Evolutionary conservation across 2,888 invertebrate species (phyloP), one percentile per base, ranked within the genome.

Genomic region (Agriopis marginaria): DNA sequence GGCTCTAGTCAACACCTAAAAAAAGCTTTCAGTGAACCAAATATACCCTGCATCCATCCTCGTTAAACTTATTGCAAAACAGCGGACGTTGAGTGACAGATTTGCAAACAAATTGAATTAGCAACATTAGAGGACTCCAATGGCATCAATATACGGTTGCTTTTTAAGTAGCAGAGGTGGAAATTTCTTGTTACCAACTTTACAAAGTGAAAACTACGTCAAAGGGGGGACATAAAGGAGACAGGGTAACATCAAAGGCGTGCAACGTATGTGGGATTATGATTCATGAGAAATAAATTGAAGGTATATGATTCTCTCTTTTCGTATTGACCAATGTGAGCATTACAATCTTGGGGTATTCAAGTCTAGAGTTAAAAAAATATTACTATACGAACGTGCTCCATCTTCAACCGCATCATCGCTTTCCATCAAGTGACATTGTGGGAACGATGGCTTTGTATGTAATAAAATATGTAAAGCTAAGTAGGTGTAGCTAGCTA

Each of bases 161-260:
- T 64, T 71, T 62, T 74, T 45, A 7, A 54, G 61, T 53, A 23
- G 45, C 56, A 63, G 42, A 10, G n/a, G 11, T 56, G 56, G 47
- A 10, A 40, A 56, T 55, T 47, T 39, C 69, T 71, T 63, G 70
- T 71, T 73, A 44, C 44, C 44, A 44, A 51, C 32, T 62, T 50
- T 62, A 77, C 79, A 83, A 82, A 84, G 83, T 86, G 80, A 80
- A 78, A 72, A 75, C 76, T 63, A 77, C 74, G 80, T 82, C 86
- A 86, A 85, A 86, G 79, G 79, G 78, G 77, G 81, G 78, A 78
- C 81, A 82, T 81, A 78, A 83, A 81, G 79, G 79, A 76, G 75
- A 62, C 74, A 76, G 74, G 75, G 75, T 79, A 74, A 84, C 83
- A 85, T 87, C 86, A 88, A 87, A 87, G 86, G 73, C 71, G 39